phyloP scores from a whole-genome alignment of 2,113 vertebrate species.

The Corythornis madagascariensis region DNA sequence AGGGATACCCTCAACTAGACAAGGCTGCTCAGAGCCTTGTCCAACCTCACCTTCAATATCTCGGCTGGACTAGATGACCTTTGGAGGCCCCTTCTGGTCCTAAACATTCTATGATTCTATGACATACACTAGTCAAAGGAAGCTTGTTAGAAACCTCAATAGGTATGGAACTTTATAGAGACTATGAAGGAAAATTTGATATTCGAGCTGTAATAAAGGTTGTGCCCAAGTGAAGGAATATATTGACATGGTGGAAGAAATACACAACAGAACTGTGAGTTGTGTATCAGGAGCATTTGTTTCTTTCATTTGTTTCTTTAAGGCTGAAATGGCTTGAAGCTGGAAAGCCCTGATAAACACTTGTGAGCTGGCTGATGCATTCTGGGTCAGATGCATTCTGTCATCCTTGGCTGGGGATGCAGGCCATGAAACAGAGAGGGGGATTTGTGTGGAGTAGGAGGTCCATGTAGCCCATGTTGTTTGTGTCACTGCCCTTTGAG shows the following conservation, averaged over 20 bases:
- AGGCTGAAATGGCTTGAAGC: not conserved
- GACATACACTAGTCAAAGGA: not conserved
- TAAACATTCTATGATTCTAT: no score
- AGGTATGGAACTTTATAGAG: rapidly evolving
- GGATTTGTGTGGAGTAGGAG: not conserved
- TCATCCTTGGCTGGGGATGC: not conserved
- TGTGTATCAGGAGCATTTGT: not conserved
- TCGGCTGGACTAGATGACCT: no score
- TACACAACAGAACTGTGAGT: not conserved
- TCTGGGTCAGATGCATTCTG: conserved; percentile 9
- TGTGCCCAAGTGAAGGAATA: not conserved
- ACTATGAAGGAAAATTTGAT: not conserved
- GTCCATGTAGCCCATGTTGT: conserved; percentile 17
- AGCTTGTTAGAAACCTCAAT: not conserved
- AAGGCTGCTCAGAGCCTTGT: no score
- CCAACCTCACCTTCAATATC: no score
- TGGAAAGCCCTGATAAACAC: conserved; percentile 7
- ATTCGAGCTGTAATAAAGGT: not conserved
- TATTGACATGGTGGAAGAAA: not conserved
- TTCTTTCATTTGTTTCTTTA: conserved; percentile 22
- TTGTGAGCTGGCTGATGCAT: not conserved
- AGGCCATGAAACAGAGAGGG: conserved; percentile 23
- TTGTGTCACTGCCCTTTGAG: conserved; percentile 37
- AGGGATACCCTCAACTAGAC: no score
- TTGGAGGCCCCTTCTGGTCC: no score